Evolutionary conservation across 2,113 vertebrate genomes (phyloP).

Genomic region (Coracopsis vasa): DNA sequence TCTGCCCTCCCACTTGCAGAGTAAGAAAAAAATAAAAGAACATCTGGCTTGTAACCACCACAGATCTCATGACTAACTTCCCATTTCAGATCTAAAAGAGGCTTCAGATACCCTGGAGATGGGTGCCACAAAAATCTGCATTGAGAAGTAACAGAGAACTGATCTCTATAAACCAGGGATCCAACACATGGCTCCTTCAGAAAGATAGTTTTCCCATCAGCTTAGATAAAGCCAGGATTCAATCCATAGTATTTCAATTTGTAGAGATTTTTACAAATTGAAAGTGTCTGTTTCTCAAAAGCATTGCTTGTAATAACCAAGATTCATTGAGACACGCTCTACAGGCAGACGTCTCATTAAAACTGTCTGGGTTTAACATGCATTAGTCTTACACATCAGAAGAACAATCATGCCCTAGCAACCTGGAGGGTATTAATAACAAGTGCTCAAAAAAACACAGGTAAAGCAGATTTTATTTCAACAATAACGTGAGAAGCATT

Average conservation of each 20-base stretch:
- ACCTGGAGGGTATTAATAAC: not conserved
- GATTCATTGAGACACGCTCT: not conserved
- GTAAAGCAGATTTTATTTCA: not conserved
- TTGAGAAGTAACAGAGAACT: not conserved
- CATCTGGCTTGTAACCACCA: slow-evolving; percentile 24
- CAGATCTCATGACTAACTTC: slow-evolving; percentile 54
- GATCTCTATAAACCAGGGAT: not conserved
- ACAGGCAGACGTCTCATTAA: not conserved
- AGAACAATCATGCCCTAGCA: not conserved
- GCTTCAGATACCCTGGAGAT: not conserved
- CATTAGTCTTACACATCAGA: not conserved
- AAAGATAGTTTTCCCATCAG: not conserved
- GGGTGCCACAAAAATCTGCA: not conserved
- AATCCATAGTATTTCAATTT: not conserved
- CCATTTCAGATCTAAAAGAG: slow-evolving; percentile 35
- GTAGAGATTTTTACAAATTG: not conserved
- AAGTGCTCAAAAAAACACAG: not conserved
- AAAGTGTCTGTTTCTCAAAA: not conserved
- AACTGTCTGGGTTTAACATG: not conserved
- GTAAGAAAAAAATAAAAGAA: not conserved
- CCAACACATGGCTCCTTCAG: not conserved
- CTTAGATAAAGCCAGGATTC: not conserved
- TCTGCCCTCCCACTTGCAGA: not conserved
- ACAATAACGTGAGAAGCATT: not conserved
- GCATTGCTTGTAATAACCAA: not conserved